Base-by-base conservation (phyloP, 2,113 vertebrate genomes). In the Castor canadensis region DNA sequence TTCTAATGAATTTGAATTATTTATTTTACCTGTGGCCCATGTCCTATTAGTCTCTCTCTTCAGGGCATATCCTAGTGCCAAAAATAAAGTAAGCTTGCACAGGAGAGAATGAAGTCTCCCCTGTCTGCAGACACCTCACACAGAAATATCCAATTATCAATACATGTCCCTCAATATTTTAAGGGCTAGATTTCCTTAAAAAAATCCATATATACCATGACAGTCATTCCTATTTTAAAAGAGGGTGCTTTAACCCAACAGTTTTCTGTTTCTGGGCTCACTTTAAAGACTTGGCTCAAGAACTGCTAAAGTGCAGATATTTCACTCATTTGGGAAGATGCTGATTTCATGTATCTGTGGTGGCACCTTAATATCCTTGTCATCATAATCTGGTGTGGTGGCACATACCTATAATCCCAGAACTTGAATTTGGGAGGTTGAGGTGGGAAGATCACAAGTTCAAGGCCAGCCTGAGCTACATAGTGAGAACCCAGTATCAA, bases 231-330 rank as follows among this genome's bases (percentile, higher is more conserved):
- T 56, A 62, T 73, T 72, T 56, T 73, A 62, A 91, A 12, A 58
- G 49, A 87, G 15, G 56, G 2, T 77, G 38, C 1, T 20, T 87
- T 81, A 71, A 30, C 35, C 13, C 10, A 64, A 16, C n/a, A 64
- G 20, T 86, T 79, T 81, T 28, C 43, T 91, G 40, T 60, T 52
- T 22, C 17, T 73, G 1, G 30, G 3, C 35, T 94, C 40, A n/a
- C 45, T 93, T 95, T 64, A 91, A 40, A 85, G 38, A 91, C 40
- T 91, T n/a, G 81, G 19, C 19, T 92, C 19, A 91, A 91, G 38
- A 88, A 69, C 6, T 52, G 28, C 28, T 80, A 12, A 73, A 77
- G 35, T 32, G 10, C 22, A 62, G 62, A 45, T 38, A n/a, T 26
- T 38, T 5, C 0, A 32, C 30, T 26, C 52, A 40, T 66, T 38